Evolutionary conservation across 2,888 invertebrate species (phyloP), one percentile per base, ranked within the genome.

Genomic region (Pedicia rivosa): DNA sequence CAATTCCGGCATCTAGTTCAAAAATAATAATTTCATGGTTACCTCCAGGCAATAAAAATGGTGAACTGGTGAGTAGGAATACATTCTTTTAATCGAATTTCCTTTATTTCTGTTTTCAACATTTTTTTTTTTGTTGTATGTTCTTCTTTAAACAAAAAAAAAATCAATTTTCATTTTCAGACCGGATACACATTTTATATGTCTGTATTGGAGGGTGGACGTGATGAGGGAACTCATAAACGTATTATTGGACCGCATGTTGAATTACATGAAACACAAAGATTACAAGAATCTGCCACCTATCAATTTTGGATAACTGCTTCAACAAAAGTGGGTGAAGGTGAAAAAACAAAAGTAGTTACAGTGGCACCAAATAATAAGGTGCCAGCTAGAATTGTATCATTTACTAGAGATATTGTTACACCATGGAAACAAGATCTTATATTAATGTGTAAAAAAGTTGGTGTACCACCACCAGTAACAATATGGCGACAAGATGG

Each of bases 11-110:
- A 45, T 83, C 86, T 25, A 70, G 78, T 27, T 83, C 81, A 54
- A 83, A 84, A 61, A 82, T 87, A 46, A 68, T 87, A 39, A 77
- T 87, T 26, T 84, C 90, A 13, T 92, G 92, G 92, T 67, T 84
- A 44, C 87, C 88, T 12, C 91, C 92, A 1, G 63, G 74, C 14
- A 72, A 74, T 43, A 79, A 78, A 30, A 92, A 92, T 55, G 92
- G 92, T 14, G 71, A 79, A 38, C 66, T 88, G 15, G 78, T 78
- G 54, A 55, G 54, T 55, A 22, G 36, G 26, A 27, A n/a, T n/a
- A n/a, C n/a, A n/a, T n/a, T n/a, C n/a, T n/a, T 24, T 30, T 31
- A 16, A 20, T 12, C 17, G 13, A 16, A 13, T 16, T 5, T 37
- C 15, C 15, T 24, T 22, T 24, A 16, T 10, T 24, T 24, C 4